Percentiles rank a stretch among this genome's conserved stretches.
phyloP scores from a whole-genome alignment of 2,113 vertebrate genomes.

The Eclectus roratus region DNA sequence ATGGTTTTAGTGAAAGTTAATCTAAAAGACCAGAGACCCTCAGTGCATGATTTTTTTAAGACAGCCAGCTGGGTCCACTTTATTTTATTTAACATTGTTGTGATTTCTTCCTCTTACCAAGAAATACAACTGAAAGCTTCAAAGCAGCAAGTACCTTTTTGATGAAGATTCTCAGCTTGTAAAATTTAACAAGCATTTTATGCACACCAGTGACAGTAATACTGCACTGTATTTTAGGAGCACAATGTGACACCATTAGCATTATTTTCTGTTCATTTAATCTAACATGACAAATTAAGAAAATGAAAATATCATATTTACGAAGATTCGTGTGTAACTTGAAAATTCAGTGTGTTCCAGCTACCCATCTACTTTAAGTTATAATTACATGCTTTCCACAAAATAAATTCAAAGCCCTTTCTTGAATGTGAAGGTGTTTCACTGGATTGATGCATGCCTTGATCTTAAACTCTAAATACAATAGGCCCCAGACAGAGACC shows the following conservation, averaged over 20 bases:
- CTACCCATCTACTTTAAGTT: neutral
- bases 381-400: neutral
- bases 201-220: neutral
- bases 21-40: neutral
- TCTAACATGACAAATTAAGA: neutral
- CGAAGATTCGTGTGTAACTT: neutral
- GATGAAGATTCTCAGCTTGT: neutral
- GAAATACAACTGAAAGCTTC: neutral
- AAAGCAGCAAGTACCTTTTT: neutral
- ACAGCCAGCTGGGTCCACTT: fast-evolving
- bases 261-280: neutral
- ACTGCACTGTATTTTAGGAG: neutral
- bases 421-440: neutral
- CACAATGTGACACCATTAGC: neutral
- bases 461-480: neutral
- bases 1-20: neutral
- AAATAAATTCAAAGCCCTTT: neutral
- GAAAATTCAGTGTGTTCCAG: neutral
- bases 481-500: neutral
- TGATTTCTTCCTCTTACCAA: neutral
- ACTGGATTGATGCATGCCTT: neutral
- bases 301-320: neutral
- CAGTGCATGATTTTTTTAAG: neutral
- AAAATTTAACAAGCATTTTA: neutral
- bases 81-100: neutral